Evolutionary conservation across 2,888 invertebrate genomes (phyloP).

Genomic region (Lissonota sp.): DNA sequence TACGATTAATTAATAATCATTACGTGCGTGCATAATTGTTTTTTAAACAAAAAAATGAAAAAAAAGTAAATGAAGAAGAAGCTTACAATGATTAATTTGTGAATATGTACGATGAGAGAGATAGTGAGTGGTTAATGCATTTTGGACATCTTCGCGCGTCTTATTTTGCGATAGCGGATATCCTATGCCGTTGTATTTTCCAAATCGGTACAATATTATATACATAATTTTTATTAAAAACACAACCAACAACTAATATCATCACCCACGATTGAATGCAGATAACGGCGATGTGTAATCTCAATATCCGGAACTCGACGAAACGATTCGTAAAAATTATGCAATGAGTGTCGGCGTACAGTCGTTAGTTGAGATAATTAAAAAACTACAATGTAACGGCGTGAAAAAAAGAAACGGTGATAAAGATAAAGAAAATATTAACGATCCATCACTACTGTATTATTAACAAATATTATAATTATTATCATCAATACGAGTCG

Average conservation of each 20-base stretch:
- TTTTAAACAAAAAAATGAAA: constrained; percentile 13
- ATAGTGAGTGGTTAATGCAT: constrained; percentile 74
- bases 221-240: constrained; percentile 71
- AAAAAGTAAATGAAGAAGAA: constrained; percentile 27
- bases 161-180: constrained; percentile 63
- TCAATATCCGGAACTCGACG: constrained; percentile 41
- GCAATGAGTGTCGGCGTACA: too few species aligned
- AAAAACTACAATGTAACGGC: background rate
- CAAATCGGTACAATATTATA: constrained; percentile 76
- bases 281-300: constrained; percentile 36
- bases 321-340: constrained; percentile 17
- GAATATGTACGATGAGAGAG: constrained; percentile 71
- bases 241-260: constrained; percentile 4
- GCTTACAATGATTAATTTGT: constrained; percentile 72
- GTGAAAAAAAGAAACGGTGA: background rate
- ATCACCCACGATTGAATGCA: constrained; percentile 23
- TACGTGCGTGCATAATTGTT: constrained; percentile 68
- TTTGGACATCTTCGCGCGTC: constrained; percentile 54
- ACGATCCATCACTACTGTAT: constrained; percentile 61
- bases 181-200: constrained; percentile 67
- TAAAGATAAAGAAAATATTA: constrained; percentile 30
- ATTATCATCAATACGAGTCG: constrained; percentile 59
- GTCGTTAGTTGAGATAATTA: too few species aligned
- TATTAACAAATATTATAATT: constrained; percentile 63
- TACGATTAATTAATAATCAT: constrained; percentile 76